A percentile compares a stretch with the other conserved stretches of the same genome.
Conservation (phyloP, 2,797 vertebrate species). For the Myotis planiceps region DNA sequence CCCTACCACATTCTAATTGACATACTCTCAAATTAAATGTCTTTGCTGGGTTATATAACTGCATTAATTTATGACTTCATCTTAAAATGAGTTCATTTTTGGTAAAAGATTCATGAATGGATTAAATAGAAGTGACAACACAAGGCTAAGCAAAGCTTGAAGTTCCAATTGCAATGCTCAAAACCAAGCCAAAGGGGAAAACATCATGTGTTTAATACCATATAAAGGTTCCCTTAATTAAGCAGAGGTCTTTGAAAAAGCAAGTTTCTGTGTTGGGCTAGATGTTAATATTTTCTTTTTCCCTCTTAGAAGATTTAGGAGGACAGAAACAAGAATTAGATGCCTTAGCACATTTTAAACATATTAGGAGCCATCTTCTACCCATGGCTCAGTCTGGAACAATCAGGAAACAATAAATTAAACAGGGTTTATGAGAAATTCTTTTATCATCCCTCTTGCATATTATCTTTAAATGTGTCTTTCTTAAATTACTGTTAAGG, state of each 20-base stretch:
- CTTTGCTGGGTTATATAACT: constrained; percentile 57
- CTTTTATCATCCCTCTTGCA: neutral
- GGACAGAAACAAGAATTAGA: neutral
- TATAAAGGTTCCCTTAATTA: neutral
- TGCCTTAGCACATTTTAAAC: neutral
- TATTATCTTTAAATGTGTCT: neutral
- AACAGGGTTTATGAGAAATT: neutral
- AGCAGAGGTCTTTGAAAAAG: neutral
- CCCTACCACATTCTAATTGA: constrained; percentile 43
- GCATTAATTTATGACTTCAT: constrained; percentile 60
- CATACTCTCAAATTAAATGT: constrained; percentile 63
- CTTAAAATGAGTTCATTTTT: constrained; percentile 67
- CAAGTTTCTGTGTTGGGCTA: neutral
- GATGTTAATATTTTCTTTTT: neutral
- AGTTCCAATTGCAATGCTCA: neutral
- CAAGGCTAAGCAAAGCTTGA: neutral
- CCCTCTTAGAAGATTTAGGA: neutral
- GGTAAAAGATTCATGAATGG: constrained; percentile 57
- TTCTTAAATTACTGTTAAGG: neutral
- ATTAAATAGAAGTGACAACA: constrained; percentile 67
- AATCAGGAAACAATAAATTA: neutral
- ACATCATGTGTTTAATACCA: neutral
- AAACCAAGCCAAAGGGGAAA: constrained; percentile 34
- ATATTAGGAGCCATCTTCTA: neutral
- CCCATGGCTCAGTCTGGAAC: neutral